These are phyloP conservation scores for Clarias magur DNA, from an alignment of 2,113 vertebrate species.

Conservation along the genomic window DNA sequence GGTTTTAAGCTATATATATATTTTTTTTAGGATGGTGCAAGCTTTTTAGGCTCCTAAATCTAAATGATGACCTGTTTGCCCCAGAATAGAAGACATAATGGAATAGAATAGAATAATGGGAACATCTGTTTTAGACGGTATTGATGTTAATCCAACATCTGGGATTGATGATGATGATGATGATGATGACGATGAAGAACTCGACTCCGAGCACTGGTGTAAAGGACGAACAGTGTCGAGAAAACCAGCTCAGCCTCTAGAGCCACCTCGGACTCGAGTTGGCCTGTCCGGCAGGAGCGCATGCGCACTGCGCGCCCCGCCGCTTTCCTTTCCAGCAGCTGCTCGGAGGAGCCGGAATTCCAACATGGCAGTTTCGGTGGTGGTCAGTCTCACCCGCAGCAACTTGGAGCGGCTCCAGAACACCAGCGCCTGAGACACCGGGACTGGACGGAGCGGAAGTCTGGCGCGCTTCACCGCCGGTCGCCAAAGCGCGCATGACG, in stretches of 20 bases:
- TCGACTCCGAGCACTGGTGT: not conserved
- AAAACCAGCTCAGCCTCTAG: not conserved
- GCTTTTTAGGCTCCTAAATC: no score
- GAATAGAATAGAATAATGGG: not conserved
- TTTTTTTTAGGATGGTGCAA: no score
- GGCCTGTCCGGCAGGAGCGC: conserved; percentile 33
- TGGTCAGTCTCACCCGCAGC: conserved; percentile 38
- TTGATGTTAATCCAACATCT: not conserved
- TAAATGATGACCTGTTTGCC: not conserved
- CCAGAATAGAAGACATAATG: not conserved
- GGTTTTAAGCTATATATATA: not conserved
- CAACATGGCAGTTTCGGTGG: conserved; percentile 44
- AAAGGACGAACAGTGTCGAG: not conserved
- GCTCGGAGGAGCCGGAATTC: conserved; percentile 43
- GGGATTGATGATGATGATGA: not conserved
- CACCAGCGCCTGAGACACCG: conserved; percentile 7
- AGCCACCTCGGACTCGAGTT: conserved; percentile 22
- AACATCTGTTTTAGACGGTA: not conserved
- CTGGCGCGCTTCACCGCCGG: conserved; percentile 1
- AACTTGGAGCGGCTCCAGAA: conserved; percentile 35
- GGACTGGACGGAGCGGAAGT: conserved; percentile 24
- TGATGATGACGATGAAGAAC: not conserved
- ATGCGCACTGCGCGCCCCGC: conserved; percentile 29
- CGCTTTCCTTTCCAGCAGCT: conserved; percentile 39
- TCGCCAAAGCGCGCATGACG: conserved; percentile 11